These are phyloP conservation scores for Drosophila sproati DNA, from an alignment of 1,140 invertebrate species.

Conservation along the genomic window DNA sequence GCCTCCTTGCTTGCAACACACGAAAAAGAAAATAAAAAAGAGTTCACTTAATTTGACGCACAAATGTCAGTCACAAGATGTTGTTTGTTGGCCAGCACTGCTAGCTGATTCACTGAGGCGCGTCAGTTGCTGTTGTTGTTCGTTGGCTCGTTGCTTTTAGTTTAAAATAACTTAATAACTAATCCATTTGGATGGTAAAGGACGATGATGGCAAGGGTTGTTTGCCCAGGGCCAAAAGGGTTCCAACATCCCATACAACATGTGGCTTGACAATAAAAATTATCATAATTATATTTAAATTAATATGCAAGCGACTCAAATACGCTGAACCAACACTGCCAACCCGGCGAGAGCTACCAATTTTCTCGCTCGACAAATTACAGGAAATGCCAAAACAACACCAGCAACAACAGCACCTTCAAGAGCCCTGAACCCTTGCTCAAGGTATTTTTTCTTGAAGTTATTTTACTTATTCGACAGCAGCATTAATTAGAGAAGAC, in stretches of 20 bases:
- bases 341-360: conserved; percentile 42
- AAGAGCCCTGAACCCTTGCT: conserved; percentile 7
- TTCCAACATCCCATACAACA: conserved; percentile 51
- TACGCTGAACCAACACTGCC: conserved; percentile 1
- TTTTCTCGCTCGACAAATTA: conserved; percentile 75
- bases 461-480: conserved; percentile 21
- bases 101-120: conserved; percentile 32
- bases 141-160: conserved; percentile 56
- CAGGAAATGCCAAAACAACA: conserved; percentile 75
- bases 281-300: conserved; percentile 83
- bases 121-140: conserved; percentile 48
- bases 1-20: conserved; percentile 19
- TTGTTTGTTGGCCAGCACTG: conserved; percentile 20
- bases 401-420: conserved; percentile 20
- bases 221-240: conserved; percentile 42
- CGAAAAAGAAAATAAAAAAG: conserved; percentile 43
- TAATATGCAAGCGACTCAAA: conserved; percentile 74
- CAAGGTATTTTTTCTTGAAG: not conserved
- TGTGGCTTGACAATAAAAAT: conserved; percentile 82
- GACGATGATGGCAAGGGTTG: conserved; percentile 3
- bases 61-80: conserved; percentile 78
- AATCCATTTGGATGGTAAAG: conserved; percentile 71
- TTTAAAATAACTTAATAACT: conserved; percentile 83
- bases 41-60: conserved; percentile 83
- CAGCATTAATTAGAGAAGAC: conserved; percentile 37